Evolutionary conservation across 2,888 invertebrate genomes (phyloP).

Genomic region (Octodonta nipae): DNA sequence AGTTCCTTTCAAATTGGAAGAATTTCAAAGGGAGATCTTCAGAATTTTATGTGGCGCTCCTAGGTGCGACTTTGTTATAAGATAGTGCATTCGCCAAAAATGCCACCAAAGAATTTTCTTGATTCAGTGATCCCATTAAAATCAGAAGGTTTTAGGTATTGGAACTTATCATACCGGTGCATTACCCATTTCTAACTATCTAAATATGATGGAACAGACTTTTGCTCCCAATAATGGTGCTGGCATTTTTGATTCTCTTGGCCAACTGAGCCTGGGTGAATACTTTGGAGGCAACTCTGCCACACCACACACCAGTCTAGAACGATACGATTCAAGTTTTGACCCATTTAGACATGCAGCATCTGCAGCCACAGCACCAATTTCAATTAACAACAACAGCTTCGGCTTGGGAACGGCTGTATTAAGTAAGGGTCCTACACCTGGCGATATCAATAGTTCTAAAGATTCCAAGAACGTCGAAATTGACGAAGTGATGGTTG

Average conservation of each 20-base stretch:
- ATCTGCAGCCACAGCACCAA: conserved; percentile 58
- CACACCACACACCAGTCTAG: conserved; percentile 53
- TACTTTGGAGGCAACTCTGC: conserved; percentile 47
- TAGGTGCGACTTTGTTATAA: too few relatives aligned
- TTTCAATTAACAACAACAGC: conserved; percentile 73
- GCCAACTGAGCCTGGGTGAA: conserved; percentile 54
- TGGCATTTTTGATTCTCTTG: conserved; percentile 72
- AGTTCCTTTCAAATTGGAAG: too few relatives aligned
- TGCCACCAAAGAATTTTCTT: too few relatives aligned
- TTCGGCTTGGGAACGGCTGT: conserved; percentile 55
- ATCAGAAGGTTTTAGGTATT: too few relatives aligned
- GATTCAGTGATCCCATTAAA: too few relatives aligned
- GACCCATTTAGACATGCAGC: conserved; percentile 66
- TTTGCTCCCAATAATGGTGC: conserved; percentile 34
- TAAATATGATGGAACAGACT: conserved; percentile 42
- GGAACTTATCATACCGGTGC: conserved; percentile 38
- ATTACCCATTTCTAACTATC: conserved; percentile 38
- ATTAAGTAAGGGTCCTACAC: conserved; percentile 70
- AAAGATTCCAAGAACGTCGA: conserved; percentile 85
- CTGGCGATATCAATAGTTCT: conserved; percentile 53
- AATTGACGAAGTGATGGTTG: conserved; percentile 91
- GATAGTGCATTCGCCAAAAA: too few relatives aligned
- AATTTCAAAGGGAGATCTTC: too few relatives aligned
- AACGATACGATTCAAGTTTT: conserved; percentile 57
- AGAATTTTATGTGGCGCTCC: too few relatives aligned